phyloP scores from a whole-genome alignment of 1,140 invertebrate species.

The Helicoverpa armigera region DNA sequence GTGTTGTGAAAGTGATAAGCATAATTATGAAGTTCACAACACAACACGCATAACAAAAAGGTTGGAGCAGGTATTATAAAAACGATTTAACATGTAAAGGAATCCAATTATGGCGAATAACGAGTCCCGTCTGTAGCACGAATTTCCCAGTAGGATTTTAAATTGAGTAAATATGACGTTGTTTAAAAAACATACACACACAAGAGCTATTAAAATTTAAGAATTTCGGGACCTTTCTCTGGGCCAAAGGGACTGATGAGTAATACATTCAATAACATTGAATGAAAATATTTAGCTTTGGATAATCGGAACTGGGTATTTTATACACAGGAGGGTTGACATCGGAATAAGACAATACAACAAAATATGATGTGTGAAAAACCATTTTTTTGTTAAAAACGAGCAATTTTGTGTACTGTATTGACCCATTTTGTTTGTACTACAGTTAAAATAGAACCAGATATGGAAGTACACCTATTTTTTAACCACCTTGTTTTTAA shows the following conservation, averaged over 20 bases:
- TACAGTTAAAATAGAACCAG: background rate
- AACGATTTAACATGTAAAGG: conserved; percentile 66
- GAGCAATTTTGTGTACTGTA: too few relatives aligned
- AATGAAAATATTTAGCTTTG: background rate
- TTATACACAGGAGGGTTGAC: background rate
- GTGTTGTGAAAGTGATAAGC: background rate
- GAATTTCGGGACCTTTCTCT: background rate
- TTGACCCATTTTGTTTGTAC: background rate
- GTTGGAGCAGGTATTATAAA: conserved; percentile 51
- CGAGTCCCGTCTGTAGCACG: conserved; percentile 60
- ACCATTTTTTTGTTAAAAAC: too few relatives aligned
- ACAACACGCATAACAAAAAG: conserved; percentile 6
- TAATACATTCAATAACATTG: background rate
- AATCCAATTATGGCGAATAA: conserved; percentile 71
- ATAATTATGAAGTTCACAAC: background rate
- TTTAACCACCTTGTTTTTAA: background rate
- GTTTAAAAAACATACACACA: conserved; percentile 56
- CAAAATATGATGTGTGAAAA: too few relatives aligned
- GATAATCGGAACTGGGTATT: background rate
- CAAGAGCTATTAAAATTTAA: conserved; percentile 6
- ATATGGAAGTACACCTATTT: background rate
- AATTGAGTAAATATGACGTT: conserved; percentile 67
- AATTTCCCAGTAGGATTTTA: conserved; percentile 63
- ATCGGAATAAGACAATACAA: background rate
- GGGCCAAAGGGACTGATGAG: background rate